Evolutionary conservation across 2,113 vertebrate species (phyloP), one percentile per base, ranked within the genome.

Genomic region (Sylvia atricapilla): DNA sequence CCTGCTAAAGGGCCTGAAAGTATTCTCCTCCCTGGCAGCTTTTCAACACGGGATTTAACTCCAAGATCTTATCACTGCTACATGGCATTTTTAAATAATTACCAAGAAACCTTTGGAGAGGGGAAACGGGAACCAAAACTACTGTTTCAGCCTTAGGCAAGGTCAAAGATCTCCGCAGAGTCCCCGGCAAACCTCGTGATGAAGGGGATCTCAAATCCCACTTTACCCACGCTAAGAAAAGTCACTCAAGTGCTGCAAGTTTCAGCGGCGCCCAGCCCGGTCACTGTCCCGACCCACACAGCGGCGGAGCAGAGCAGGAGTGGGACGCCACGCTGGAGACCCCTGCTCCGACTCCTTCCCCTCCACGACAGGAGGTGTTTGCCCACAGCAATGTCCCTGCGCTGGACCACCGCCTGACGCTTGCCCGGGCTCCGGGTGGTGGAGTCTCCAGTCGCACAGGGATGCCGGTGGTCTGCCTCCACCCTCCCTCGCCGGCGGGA

Each of bases 91-190:
- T 94, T 64, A 84, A 96, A 72, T 39, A 70, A 75, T 55, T 86
- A 52, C 43, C 60, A 37, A 83, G 68, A 93, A 93, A 68, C 5
- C 11, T 39, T 35, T 30, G 63, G 68, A 86, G 47, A 59, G 19
- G 43, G 37, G 52, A 92, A 94, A 78, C 1, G 44, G 73, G 92
- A 95, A 94, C 39, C 19, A 79, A 72, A 94, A 94, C 90, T 68
- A 59, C 84, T 37, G 68, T 8, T 88, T 35, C 6, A 72, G 72
- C 60, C 69, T 64, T 2, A 53, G 13, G 47, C 87, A 91, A 80
- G 91, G 89, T 76, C 92, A 79, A 33, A 46, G 24, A 81, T 0
- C 43, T 50, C 55, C 55, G 15, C 19, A 43, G 37, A n/a, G 18
- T 14, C 11, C 9, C 15, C 4, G 0, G 39, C 39, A 47, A 60